These are phyloP conservation scores for Sarotherodon lohbergeri DNA, from an alignment of 2,113 vertebrate genomes.

Conservation along the genomic window DNA sequence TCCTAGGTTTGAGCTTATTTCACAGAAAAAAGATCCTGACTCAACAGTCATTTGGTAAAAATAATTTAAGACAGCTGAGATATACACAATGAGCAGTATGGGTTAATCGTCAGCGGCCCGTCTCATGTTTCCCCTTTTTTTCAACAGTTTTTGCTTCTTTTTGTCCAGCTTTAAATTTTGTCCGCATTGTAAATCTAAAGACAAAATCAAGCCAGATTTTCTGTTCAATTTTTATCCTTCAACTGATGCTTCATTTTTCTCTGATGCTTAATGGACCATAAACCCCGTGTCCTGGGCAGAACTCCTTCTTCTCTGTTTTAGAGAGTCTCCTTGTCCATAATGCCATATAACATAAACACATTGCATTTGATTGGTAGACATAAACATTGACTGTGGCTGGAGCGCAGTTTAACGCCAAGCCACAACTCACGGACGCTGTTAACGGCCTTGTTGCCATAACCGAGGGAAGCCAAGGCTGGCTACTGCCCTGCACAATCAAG, in stretches of 20 bases:
- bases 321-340: constrained; percentile 63
- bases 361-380: constrained; percentile 73
- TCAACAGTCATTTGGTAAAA: neutral
- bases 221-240: neutral
- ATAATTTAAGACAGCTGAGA: neutral
- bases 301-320: constrained; percentile 37
- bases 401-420: constrained; percentile 65
- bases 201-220: neutral
- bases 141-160: neutral
- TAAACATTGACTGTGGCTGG: constrained; percentile 73
- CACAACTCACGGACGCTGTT: constrained; percentile 63
- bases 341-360: constrained; percentile 72
- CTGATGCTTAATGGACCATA: constrained; percentile 33
- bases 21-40: neutral
- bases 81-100: neutral
- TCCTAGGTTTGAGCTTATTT: neutral
- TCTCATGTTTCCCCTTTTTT: neutral
- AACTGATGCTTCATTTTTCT: constrained; percentile 2
- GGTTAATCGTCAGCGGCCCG: rapidly evolving
- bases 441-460: constrained; percentile 33
- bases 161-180: neutral
- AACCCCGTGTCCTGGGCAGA: constrained; percentile 21
- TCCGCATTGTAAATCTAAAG: neutral
- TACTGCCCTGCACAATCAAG: neutral
- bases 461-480: constrained; percentile 43